Evolutionary conservation across 64 coral and sea anemone genomes (phyloP), one percentile per base, ranked within the genome.

Genomic region (Dendrophyllia cribrosa): DNA sequence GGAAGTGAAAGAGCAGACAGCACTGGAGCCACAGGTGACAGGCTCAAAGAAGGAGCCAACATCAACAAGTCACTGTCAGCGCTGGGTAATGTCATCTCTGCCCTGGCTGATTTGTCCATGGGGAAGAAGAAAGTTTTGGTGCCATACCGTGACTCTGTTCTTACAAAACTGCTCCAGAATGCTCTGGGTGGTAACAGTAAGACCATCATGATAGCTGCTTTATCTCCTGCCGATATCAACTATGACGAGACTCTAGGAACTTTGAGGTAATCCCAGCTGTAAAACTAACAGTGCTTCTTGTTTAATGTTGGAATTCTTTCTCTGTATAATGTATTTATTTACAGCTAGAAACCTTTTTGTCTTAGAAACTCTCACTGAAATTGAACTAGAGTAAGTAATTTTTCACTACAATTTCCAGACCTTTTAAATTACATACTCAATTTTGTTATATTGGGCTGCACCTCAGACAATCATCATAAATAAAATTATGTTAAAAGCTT

Each of bases 1-100:
- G 97, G 97, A 34, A 99, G 97, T 89, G 97, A 99, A 96, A 96
- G 97, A 91, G 97, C 97, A 12, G 97, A 99, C 78, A 99, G 97
- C 58, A 99, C 97, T 0, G 97, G 97, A 22, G 97, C 97, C 2
- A 99, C 97, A n/a, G 97, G 97, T 13, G 97, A 99, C 76, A 79
- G 97, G n/a, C 84, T 99, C 4, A 99, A 99, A 51, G 97, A 99
- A 77, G 97, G 97, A 16, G 97, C 97, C 12, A 99, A 99, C 91
- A 99, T 99, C 88, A 99, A 99, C 83, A 99, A 99, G 64, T 96
- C 94, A 44, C 58, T 99, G 12, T 99, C 97, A 46, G 95, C 97
- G 23, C 85, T 99, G 69, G 97, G 97, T 62, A 99, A 99, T 43
- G 97, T 99, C 17, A 99, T 99, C 66, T 99, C 97, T 4, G 94